Evolutionary conservation across 2,113 vertebrate genomes (phyloP).

Genomic region (Dromas ardeola): DNA sequence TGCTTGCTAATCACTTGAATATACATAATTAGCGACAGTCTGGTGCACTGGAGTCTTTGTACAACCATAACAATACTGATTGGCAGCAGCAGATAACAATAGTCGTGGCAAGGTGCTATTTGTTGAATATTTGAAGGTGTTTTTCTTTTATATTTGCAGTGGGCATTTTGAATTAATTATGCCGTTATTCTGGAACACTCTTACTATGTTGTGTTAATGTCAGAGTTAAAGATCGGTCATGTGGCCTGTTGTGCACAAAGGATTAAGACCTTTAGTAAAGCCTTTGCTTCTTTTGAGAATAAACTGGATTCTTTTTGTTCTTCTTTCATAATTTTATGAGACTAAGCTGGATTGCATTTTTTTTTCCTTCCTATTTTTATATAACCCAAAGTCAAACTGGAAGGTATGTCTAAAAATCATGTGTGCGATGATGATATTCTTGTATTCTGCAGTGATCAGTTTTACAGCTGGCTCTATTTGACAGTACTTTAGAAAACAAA

Average conservation of each 20-base stretch:
- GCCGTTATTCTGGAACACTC: conserved; percentile 12
- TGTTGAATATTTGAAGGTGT: conserved; percentile 62
- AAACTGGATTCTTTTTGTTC: background rate
- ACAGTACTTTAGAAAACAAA: background rate
- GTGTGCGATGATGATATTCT: background rate
- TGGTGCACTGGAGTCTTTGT: conserved; percentile 78
- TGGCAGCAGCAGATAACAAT: conserved; percentile 67
- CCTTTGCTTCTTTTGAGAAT: background rate
- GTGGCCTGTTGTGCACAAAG: background rate
- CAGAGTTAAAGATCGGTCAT: conserved; percentile 20
- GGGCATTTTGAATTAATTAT: conserved; percentile 54
- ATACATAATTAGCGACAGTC: conserved; percentile 83
- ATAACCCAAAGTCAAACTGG: background rate
- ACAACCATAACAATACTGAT: conserved; percentile 72
- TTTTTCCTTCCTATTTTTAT: background rate
- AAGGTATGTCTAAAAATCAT: background rate
- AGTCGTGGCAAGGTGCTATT: conserved; percentile 53
- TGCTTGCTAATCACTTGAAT: conserved; percentile 82
- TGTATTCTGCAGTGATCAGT: background rate
- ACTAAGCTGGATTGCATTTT: background rate
- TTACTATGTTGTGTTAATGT: conserved; percentile 11
- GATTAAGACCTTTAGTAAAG: background rate
- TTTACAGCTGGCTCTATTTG: background rate
- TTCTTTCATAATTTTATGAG: background rate
- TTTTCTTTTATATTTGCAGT: conserved; percentile 58